Evolutionary conservation across 2,113 vertebrate species (phyloP).

Genomic region (Numenius arquata): DNA sequence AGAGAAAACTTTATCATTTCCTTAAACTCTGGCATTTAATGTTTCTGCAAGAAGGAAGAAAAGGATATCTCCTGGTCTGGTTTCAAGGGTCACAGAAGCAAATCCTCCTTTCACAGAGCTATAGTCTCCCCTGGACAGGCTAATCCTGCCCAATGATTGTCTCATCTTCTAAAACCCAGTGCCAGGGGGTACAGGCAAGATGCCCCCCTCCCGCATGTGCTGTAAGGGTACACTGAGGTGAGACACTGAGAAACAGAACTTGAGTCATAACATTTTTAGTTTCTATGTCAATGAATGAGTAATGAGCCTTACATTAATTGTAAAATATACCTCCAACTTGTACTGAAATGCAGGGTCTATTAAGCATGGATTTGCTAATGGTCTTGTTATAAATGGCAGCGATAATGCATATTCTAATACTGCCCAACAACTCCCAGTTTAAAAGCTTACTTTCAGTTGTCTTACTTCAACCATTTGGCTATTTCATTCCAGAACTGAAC

Average conservation of each 20-base stretch:
- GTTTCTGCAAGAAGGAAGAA: neutral
- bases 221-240: neutral
- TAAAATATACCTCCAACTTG: neutral
- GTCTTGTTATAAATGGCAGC: neutral
- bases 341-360: neutral
- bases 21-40: neutral
- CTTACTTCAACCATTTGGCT: neutral
- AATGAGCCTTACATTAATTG: neutral
- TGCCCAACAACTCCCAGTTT: neutral
- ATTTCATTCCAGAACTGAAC: neutral
- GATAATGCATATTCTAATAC: neutral
- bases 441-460: neutral
- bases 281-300: neutral
- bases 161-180: neutral
- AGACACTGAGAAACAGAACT: neutral
- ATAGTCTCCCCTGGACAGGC: neutral
- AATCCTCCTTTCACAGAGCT: neutral
- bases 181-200: neutral
- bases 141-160: neutral
- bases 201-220: neutral
- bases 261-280: neutral
- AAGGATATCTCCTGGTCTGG: neutral
- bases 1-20: neutral
- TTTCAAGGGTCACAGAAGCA: neutral
- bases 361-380: conserved; percentile 14